Percentiles rank a stretch among this genome's conserved stretches.
Evolutionary conservation across 2,797 vertebrate genomes (phyloP).

Genomic region (Chaenodraco wilsoni): DNA sequence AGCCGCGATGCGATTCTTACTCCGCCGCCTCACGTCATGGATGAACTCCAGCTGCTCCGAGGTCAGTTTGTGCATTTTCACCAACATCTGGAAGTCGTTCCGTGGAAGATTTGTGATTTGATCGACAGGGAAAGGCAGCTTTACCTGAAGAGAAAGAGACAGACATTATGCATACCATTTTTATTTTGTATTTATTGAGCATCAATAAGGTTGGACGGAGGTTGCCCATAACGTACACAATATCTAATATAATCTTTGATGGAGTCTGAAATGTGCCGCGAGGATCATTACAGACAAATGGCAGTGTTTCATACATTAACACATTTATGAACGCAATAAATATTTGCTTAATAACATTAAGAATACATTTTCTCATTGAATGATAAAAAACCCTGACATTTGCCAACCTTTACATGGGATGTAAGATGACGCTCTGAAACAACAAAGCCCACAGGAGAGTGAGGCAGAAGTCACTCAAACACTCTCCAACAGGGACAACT

Average conservation of each 20-base stretch:
- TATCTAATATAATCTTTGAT: background rate
- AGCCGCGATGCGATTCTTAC: slow-evolving; percentile 97
- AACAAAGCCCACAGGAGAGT: background rate
- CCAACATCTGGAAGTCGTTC: slow-evolving; percentile 99
- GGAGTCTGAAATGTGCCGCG: background rate
- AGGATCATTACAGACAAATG: background rate
- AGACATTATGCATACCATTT: background rate
- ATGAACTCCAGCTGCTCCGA: slow-evolving; percentile 99
- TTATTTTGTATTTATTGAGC: background rate
- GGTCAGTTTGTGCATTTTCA: slow-evolving; percentile 99
- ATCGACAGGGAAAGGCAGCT: slow-evolving; percentile 98
- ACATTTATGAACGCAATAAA: background rate
- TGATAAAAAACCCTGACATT: background rate
- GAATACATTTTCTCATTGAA: background rate
- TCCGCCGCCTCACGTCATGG: slow-evolving; percentile 94
- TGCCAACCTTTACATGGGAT: background rate
- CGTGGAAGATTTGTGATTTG: slow-evolving; percentile 99
- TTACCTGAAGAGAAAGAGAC: slow-evolving; percentile 85
- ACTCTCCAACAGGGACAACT: background rate
- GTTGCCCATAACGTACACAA: background rate
- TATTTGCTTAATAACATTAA: background rate
- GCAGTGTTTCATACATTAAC: background rate
- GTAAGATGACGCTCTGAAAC: too few relatives aligned
- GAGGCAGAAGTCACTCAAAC: background rate
- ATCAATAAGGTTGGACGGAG: background rate